These are phyloP conservation scores for Myotis planiceps DNA, from an alignment of 2,797 vertebrate species.

Conservation along the genomic window DNA sequence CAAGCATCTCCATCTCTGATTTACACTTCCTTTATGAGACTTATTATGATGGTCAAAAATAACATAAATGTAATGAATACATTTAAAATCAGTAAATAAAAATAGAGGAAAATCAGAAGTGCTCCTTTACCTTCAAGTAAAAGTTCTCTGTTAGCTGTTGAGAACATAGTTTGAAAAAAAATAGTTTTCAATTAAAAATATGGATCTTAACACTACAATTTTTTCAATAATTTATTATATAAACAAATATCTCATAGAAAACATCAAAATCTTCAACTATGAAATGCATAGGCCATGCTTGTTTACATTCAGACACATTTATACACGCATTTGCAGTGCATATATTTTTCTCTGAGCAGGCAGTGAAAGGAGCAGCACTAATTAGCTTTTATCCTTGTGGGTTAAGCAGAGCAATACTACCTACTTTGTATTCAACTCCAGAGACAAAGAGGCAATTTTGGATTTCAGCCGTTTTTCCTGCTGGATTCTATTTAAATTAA, in stretches of 20 bases:
- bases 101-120: neutral
- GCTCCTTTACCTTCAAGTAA: neutral
- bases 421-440: constrained; percentile 16
- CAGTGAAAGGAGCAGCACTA: neutral
- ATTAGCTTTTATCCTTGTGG: constrained; percentile 41
- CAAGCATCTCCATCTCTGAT: neutral
- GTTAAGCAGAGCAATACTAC: neutral
- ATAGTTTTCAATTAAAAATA: constrained; percentile 28
- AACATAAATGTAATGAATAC: neutral
- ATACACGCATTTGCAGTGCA: neutral
- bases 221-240: neutral
- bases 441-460: constrained; percentile 37
- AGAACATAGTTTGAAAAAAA: neutral
- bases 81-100: constrained; percentile 13
- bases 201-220: neutral
- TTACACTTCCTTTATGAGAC: neutral
- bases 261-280: neutral
- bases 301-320: neutral
- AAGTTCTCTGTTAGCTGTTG: neutral
- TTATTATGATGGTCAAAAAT: neutral
- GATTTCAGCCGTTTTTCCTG: constrained; percentile 53
- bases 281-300: neutral
- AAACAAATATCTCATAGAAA: constrained; percentile 3
- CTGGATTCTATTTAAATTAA: constrained; percentile 50
- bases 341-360: neutral